phyloP scores from a whole-genome alignment of 2,888 invertebrate species.

The Polyommatus iphigenia region DNA sequence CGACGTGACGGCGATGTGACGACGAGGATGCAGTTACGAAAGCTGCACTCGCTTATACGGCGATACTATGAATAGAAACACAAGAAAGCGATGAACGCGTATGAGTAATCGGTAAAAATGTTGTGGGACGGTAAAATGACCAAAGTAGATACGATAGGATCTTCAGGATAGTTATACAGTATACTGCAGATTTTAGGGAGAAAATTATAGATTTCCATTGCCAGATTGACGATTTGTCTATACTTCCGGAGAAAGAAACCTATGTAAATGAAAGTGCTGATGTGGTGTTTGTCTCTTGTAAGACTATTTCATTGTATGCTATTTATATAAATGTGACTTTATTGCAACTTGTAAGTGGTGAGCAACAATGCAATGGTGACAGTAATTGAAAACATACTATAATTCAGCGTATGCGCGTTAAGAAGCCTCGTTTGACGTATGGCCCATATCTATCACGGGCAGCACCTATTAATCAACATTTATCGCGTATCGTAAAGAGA shows the following conservation, averaged over 20 bases:
- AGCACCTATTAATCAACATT: not conserved
- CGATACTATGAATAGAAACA: conserved; percentile 48
- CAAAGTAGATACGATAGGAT: not conserved
- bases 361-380: not conserved
- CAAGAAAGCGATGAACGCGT: conserved; percentile 26
- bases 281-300: not conserved
- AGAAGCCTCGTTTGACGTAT: conserved; percentile 6
- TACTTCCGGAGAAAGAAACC: no score
- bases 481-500: conserved; percentile 19
- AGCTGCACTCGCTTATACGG: conserved; percentile 69
- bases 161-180: no score
- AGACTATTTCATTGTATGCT: not conserved
- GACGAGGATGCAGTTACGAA: conserved; percentile 72
- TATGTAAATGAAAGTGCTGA: no score
- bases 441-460: not conserved
- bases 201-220: no score
- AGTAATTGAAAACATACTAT: not conserved
- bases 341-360: not conserved
- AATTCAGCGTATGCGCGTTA: not conserved
- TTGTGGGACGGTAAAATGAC: not conserved
- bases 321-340: not conserved
- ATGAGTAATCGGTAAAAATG: not conserved
- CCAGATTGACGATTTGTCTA: no score
- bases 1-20: conserved; percentile 53
- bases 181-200: no score